Percentiles rank a stretch among this genome's conserved stretches.
phyloP scores from a whole-genome alignment of 2,888 invertebrate species.

The Lathronympha strigana region DNA sequence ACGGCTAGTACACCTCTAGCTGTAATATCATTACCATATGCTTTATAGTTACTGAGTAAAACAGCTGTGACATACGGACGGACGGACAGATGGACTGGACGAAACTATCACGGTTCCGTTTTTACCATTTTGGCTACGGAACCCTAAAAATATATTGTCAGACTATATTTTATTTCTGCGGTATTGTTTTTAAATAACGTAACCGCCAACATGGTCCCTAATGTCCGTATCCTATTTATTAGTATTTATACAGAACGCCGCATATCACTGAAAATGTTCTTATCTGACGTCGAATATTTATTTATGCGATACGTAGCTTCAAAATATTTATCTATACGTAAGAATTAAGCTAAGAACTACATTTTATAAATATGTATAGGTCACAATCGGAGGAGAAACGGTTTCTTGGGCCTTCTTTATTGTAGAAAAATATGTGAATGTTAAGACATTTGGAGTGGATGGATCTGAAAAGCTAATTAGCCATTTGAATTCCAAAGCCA shows the following conservation, averaged over 20 bases:
- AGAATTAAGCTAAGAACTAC: neutral
- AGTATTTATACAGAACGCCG: too few species aligned
- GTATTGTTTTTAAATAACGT: too few species aligned
- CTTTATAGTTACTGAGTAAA: too few species aligned
- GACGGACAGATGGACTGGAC: too few species aligned
- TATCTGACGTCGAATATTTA: constrained; percentile 11
- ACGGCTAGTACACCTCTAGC: too few species aligned
- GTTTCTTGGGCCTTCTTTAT: neutral
- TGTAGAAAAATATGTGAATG: neutral
- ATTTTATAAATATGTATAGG: neutral
- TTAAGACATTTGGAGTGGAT: neutral
- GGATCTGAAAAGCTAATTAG: constrained; percentile 14
- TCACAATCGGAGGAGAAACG: neutral
- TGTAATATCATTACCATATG: too few species aligned
- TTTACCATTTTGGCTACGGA: too few species aligned
- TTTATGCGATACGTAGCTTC: constrained; percentile 18
- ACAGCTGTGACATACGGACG: too few species aligned
- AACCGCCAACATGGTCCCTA: neutral
- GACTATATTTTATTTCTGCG: too few species aligned
- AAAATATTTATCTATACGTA: constrained; percentile 27
- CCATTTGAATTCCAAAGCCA: constrained; percentile 16
- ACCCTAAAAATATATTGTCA: too few species aligned
- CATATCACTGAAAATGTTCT: neutral
- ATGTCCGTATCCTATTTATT: too few species aligned
- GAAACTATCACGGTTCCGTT: too few species aligned